Base-by-base conservation (phyloP, 2,797 vertebrate genomes). In the Crocidura indochinensis region DNA sequence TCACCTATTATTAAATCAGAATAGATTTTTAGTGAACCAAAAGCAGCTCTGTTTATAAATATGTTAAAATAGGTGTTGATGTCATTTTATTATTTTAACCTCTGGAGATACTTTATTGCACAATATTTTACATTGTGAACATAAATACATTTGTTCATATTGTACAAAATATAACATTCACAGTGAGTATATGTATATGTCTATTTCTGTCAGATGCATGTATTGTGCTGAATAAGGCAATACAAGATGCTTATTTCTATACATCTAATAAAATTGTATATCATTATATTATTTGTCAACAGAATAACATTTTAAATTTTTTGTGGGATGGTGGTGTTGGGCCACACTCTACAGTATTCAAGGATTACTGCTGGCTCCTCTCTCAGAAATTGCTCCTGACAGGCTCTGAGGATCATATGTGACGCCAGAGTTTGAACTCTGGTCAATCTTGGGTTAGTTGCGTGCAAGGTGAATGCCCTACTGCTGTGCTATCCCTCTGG, bases 1-100 rank as follows among this genome's bases (percentile, higher is more conserved):
- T 65, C 64, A 27, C 64, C 27, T 65, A 27, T 6, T 27, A 65
- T 65, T 68, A 75, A 95, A 84, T 96, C 90, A 94, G 9, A 64
- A 92, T 29, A 90, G 69, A 96, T 94, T 88, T 44, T 91, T 17
- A 88, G 24, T 93, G 78, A 96, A 94, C 12, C 0, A 0, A 86
- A 87, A 86, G 73, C n/a, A 95, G 65, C 1, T 80, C n/a, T 88
- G 2, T 67, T 95, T 94, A 96, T 88, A 74, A 95, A 78, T 26
- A 27, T 71, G 92, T 49, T 47, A 89, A 24, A 96, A 95, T 86
- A 78, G 44, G 2, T 27, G 77, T 92, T 89, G 62, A 27, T 1
- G 67, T 44, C 67, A 31, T 89, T 85, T 68, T 85, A 8, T 47
- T 47, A 68, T 84, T 76, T 86, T 78, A 73, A 76, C 7, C 8